Percentiles rank a stretch among this genome's conserved stretches.
Conservation (phyloP, 92 coral and sea anemone genomes). For the Scolanthus callimorphus region DNA sequence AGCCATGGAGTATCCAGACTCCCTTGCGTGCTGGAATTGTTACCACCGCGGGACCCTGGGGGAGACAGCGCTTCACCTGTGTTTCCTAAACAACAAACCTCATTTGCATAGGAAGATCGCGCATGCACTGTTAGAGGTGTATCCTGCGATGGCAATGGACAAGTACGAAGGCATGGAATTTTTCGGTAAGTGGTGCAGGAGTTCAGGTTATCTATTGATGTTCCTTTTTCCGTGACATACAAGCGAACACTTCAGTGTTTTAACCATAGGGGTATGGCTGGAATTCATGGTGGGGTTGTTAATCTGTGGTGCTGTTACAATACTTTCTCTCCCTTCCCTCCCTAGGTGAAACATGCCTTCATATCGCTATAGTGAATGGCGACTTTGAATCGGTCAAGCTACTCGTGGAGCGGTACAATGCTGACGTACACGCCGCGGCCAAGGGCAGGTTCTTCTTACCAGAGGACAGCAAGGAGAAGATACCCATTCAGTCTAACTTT, state of each 20-base stretch:
- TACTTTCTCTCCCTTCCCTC: too few species aligned
- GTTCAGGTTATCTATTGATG: too few species aligned
- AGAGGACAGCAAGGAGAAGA: conserved; percentile 62
- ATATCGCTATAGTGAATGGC: conserved; percentile 71
- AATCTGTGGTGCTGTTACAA: too few species aligned
- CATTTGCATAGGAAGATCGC: conserved; percentile 60
- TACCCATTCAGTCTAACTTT: conserved; percentile 45
- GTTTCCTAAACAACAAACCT: conserved; percentile 56
- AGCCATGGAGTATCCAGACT: conserved; percentile 13
- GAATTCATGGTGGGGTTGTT: too few species aligned
- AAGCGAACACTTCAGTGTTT: too few species aligned
- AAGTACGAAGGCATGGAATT: conserved; percentile 69
- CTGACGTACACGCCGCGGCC: conserved; percentile 77
- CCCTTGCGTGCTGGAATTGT: conserved; percentile 77
- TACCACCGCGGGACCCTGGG: conserved; percentile 66
- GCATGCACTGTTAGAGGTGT: conserved; percentile 43
- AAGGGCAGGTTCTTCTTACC: conserved; percentile 71
- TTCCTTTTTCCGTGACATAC: too few species aligned
- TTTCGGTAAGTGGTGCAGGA: conserved; percentile 73
- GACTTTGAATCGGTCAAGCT: conserved; percentile 63
- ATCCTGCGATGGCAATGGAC: conserved; percentile 82
- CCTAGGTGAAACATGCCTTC: conserved; percentile 76
- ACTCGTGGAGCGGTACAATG: conserved; percentile 42
- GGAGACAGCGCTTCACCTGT: conserved; percentile 75
- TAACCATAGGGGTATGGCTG: too few species aligned